Evolutionary conservation across 2,888 invertebrate species (phyloP), one percentile per base, ranked within the genome.

Genomic region (Lottia scabra): DNA sequence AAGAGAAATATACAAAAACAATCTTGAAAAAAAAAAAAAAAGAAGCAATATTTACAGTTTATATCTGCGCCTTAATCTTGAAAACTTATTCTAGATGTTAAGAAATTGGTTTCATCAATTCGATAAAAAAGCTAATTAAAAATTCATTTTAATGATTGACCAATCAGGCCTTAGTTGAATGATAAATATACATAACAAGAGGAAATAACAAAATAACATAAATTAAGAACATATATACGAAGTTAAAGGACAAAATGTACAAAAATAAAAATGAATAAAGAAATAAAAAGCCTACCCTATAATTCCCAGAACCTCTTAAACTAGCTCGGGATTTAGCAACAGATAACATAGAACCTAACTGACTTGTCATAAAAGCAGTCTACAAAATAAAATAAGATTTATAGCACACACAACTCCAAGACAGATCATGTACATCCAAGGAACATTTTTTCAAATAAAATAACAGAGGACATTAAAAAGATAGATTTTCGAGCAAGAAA

Each of bases 341-440:
- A 5, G 78, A 75, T 48, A 83, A 67, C 78, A 78, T 80, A 43
- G 84, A 84, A 15, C 82, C 82, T 62, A 83, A 65, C 65, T 78
- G 75, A 56, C 78, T 79, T 12, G 81, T 80, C 64, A 77, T 45
- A 72, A 80, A 70, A 16, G 77, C 74, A 56, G 81, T 79, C 81
- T 82, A 71, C 5, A 70, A 72, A 12, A 70, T 19, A 38, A 64
- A 46, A 44, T 10, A 38, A 10, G 10, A 38, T 13, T 13, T 46
- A 44, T 44, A 45, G 44, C n/a, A 16, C 38, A n/a, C n/a, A 66
- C 8, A 66, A 8, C 26, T 12, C 23, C 16, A 30, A 38, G 38
- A 26, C 16, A 30, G 63, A 15, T 43, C 2, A n/a, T n/a, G 26
- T n/a, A 66, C 19, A 44, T 16, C 19, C 8, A 6, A 26, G 16